These are phyloP conservation scores for Sebastes oblongus DNA, from an alignment of 2,797 vertebrate genomes.

Conservation along the genomic window DNA sequence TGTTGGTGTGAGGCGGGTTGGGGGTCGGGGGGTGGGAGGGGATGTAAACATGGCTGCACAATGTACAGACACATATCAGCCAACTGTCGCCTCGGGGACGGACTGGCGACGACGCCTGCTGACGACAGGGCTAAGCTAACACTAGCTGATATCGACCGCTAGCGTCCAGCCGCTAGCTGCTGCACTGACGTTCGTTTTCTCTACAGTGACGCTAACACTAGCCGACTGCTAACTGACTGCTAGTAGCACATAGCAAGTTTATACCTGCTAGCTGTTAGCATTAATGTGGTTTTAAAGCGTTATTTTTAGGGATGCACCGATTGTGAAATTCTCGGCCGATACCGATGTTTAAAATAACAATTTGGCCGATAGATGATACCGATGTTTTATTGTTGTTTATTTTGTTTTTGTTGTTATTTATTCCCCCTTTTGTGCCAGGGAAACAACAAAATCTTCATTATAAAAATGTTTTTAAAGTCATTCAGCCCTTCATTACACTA, in stretches of 20 bases:
- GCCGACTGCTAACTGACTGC: conserved; percentile 62
- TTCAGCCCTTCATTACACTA: neutral
- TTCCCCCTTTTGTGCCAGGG: neutral
- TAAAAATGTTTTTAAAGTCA: neutral
- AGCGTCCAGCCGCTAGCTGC: conserved; percentile 62
- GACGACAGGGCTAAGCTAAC: conserved; percentile 67
- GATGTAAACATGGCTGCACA: conserved; percentile 63
- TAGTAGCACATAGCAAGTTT: conserved; percentile 51
- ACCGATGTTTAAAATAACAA: neutral
- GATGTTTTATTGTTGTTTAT: neutral
- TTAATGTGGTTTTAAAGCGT: conserved; percentile 53
- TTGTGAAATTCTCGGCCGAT: neutral
- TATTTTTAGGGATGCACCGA: neutral
- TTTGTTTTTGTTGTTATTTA: neutral
- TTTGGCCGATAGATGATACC: neutral
- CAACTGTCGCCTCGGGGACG: conserved; percentile 51
- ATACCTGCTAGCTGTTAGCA: conserved; percentile 52
- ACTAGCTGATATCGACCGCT: conserved; percentile 66
- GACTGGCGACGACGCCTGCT: conserved; percentile 23
- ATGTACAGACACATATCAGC: conserved; percentile 77
- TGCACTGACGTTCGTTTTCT: conserved; percentile 70
- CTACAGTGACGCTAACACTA: conserved; percentile 65
- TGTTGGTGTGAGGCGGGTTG: neutral
- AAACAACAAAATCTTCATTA: neutral
- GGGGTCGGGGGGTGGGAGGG: neutral